Evolutionary conservation across 2,888 invertebrate genomes (phyloP), one percentile per base, ranked within the genome.

Genomic region (Lapara coniferarum): DNA sequence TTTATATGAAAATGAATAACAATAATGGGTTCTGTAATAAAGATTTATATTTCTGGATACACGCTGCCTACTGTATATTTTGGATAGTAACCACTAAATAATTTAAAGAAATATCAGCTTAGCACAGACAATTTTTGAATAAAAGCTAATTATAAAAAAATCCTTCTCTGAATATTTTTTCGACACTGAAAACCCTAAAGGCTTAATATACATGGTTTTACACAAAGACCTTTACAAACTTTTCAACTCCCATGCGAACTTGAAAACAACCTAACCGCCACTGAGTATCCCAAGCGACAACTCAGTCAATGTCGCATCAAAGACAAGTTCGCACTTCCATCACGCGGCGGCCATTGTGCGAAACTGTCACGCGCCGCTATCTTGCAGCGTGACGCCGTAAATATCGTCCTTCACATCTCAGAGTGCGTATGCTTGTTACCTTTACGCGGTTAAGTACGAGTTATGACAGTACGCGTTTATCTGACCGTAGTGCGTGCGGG

Each of bases 351-450:
- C 63, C 14, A 57, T 57, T 57, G 46, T 63, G 63, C 7, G 19
- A 19, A 19, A 46, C 63, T 19, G 19, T 49, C 63, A 63, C 63
- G 58, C 55, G 58, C 55, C 53, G 52, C 19, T 68, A 58, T 58
- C 30, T 12, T 49, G 10, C 57, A 13, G 12, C 14, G 30, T 51
- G 14, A 12, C 10, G 70, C 75, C 78, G 73, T 79, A 79, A 79
- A 70, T 79, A 75, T 74, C 66, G 72, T 72, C 78, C 77, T 77
- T 67, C 14, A 56, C 10, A 30, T 49, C 49, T 80, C 80, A 73
- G 77, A 82, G 82, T 82, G 82, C 82, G 79, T 81, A 80, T 76
- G 79, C 82, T 78, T 82, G 82, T 82, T 75, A 74, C 71, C 75
- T 74, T 75, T 49, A 46, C 68, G 72, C 71, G 77, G 74, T 78